Evolutionary conservation across 2,888 invertebrate species (phyloP).

Genomic region (Hydrotaea cyrtoneurina): DNA sequence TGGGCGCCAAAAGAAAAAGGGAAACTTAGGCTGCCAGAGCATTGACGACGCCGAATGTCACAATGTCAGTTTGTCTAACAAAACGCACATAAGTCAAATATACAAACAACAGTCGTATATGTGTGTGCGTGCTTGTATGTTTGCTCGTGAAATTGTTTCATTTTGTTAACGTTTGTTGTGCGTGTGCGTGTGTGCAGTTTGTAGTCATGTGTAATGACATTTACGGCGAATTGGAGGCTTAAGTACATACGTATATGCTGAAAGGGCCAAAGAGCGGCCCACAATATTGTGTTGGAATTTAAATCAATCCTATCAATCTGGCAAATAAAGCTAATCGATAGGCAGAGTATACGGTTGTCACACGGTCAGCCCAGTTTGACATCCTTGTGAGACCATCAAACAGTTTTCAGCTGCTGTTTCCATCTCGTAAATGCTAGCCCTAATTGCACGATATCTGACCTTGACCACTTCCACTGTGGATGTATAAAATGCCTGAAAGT

Average conservation of each 20-base stretch:
- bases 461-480: too few relatives aligned
- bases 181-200: neutral
- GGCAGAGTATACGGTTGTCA: too few relatives aligned
- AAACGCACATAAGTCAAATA: slow-evolving; percentile 6
- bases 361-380: too few relatives aligned
- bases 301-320: too few relatives aligned
- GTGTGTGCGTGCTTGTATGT: neutral
- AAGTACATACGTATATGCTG: slow-evolving; percentile 41
- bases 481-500: too few relatives aligned
- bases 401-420: too few relatives aligned
- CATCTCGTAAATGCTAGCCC: too few relatives aligned
- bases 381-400: too few relatives aligned
- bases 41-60: slow-evolving; percentile 56
- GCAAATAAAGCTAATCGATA: too few relatives aligned
- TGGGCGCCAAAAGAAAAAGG: slow-evolving; percentile 39
- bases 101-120: neutral
- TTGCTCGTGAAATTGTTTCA: slow-evolving; percentile 41
- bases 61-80: slow-evolving; percentile 38
- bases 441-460: too few relatives aligned
- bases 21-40: slow-evolving; percentile 31
- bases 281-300: neutral
- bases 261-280: slow-evolving; percentile 29
- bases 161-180: slow-evolving; percentile 19
- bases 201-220: slow-evolving; percentile 53
- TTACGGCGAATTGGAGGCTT: slow-evolving; percentile 50